A percentile compares a stretch with the other conserved stretches of the same genome.
phyloP scores from a whole-genome alignment of 1,140 invertebrate species.

The Macrostomum lignano region DNA sequence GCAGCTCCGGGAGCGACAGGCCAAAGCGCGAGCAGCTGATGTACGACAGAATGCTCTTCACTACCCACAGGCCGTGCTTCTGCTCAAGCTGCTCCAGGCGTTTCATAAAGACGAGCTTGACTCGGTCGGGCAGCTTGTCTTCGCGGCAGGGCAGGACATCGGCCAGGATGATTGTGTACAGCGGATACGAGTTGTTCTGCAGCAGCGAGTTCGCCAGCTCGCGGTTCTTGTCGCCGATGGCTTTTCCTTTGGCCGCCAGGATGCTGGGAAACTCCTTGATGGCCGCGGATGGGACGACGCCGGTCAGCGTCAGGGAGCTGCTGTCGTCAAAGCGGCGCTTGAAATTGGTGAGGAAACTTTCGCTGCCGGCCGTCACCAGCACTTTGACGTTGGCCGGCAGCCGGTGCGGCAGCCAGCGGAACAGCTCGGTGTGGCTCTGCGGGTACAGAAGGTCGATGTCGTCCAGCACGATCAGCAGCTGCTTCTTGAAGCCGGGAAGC shows the following conservation, averaged over 20 bases:
- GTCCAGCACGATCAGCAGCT: neutral
- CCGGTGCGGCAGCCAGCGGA: neutral
- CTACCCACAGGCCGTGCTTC: too few relatives aligned
- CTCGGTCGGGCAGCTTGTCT: too few relatives aligned
- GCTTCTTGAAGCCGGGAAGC: neutral
- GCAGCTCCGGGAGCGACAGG: too few relatives aligned
- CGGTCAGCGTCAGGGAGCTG: neutral
- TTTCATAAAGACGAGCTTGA: too few relatives aligned
- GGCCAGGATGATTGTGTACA: too few relatives aligned
- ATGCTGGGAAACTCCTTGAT: neutral
- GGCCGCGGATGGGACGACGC: neutral
- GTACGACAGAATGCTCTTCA: too few relatives aligned
- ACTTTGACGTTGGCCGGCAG: slow-evolving; percentile 2
- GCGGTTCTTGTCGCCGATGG: neutral
- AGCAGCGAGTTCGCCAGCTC: neutral
- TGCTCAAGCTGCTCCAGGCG: too few relatives aligned
- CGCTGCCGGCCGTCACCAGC: neutral
- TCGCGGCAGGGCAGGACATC: too few relatives aligned
- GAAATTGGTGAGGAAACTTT: neutral
- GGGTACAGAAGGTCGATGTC: neutral
- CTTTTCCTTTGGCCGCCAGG: neutral
- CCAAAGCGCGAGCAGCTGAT: too few relatives aligned
- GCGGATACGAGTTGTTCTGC: slow-evolving; percentile 1
- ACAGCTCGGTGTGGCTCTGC: neutral
- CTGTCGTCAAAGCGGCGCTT: neutral